Evolutionary conservation across 2,888 invertebrate genomes (phyloP), one percentile per base, ranked within the genome.

Genomic region (Eledone cirrhosa): DNA sequence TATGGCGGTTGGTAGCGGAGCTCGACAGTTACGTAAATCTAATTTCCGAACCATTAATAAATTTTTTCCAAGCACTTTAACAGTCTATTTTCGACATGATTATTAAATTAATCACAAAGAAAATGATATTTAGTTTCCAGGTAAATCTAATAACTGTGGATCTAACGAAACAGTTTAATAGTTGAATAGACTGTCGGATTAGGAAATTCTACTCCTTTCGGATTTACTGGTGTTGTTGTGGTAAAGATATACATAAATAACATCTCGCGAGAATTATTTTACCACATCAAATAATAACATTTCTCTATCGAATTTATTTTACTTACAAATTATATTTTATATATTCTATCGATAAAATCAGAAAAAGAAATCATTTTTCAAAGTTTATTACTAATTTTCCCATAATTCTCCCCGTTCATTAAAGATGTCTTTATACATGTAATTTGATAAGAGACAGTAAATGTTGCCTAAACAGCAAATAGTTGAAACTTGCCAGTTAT

Each of bases 161-260:
- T 41, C 41, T 1, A 41, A 41, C 3, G 41, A 41, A 41, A 8
- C 41, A 41, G 41, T 41, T 41, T 41, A 41, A 41, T 41, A 41
- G 8, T 41, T 41, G 41, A 41, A 41, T 8, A 41, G 41, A 22
- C 31, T 72, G 72, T 72, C 72, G 72, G 72, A 72, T 72, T 24
- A n/a, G 72, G 41, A 72, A 72, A 22, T 72, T 72, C 33, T n/a
- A 72, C 33, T 72, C 72, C 72, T 72, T 72, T 72, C 72, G 72
- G 72, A 72, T 31, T 72, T 41, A 41, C 41, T 72, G 31, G 41
- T 72, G 33, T 72, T 67, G 67, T 69, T 72, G 72, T 72, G 72
- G 72, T 72, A 41, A 41, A 72, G 31, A 41, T 41, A 72, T 72
- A 72, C n/a, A 41, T 41, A 33, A 72, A 72, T 72, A 72, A 41